phyloP scores from a whole-genome alignment of 2,113 vertebrate species.

The Xerus inauris region DNA sequence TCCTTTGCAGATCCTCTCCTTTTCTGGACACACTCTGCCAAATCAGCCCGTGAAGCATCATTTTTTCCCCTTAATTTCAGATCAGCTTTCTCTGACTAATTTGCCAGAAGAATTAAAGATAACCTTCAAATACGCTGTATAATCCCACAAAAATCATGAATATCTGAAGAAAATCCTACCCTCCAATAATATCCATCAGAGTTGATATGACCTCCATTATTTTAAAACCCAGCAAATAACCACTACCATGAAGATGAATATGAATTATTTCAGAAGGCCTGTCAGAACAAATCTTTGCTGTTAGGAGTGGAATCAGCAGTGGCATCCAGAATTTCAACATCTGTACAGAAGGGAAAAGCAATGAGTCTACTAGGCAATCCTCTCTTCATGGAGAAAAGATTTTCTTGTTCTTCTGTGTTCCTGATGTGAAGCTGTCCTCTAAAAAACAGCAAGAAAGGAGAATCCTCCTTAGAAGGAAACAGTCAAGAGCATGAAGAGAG shows the following conservation, averaged over 20 bases:
- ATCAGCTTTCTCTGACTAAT: background rate
- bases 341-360: background rate
- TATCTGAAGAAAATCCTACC: background rate
- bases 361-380: background rate
- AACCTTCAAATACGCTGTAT: background rate
- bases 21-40: background rate
- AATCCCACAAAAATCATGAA: background rate
- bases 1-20: background rate
- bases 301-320: background rate
- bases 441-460: background rate
- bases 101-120: constrained; percentile 19
- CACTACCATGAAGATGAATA: background rate
- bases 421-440: background rate
- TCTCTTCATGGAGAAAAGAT: rapidly evolving
- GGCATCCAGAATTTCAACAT: background rate
- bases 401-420: background rate
- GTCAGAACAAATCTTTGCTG: background rate
- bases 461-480: background rate
- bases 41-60: background rate
- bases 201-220: background rate
- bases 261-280: background rate
- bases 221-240: background rate
- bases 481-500: no score
- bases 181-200: background rate
- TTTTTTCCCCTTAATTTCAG: background rate